Base-by-base conservation (phyloP, 2,797 vertebrate genomes). In the Sebastes diaconus region DNA sequence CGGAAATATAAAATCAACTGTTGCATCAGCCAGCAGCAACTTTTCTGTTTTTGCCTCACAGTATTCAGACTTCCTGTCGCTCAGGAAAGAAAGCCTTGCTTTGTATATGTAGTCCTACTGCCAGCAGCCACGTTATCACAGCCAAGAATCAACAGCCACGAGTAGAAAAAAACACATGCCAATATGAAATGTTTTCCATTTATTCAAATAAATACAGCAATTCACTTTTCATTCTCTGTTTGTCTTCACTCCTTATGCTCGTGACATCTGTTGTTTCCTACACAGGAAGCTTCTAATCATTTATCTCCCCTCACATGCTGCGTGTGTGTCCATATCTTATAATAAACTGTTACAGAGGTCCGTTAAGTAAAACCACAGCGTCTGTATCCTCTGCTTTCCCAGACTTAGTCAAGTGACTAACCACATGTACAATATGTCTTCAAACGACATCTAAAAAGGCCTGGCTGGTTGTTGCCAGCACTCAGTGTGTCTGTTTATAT, bases 281-380 rank as follows among this genome's bases (percentile, higher is more conserved):
- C 70, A 84, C 83, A 93, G 92, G 90, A 95, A 94, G 90, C 89
- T 80, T 81, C 57, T 34, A 79, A 52, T 25, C 58, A 76, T 60
- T 89, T 91, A 91, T 93, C 93, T 90, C n/a, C 52, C 60, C 60
- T 81, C 64, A 71, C 87, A 88, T 69, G 32, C 63, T 72, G 71
- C 61, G 65, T 77, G 18, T 73, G 73, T 66, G 18, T 68, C 57
- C 71, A 36, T 91, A 90, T 93, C 88, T 90, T 50, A 76, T 32
- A 75, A 83, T 67, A 60, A 83, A 84, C 83, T 54, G 84, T 78
- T 65, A 59, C 68, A 74, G 6, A 9, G 18, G 83, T 81, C 85
- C 20, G 83, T 92, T 89, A 84, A 80, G 13, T 57, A 34, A 86
- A 92, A 92, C 90, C 91, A 87, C 92, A 92, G 20, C 14, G 68